Evolutionary conservation across 2,888 invertebrate genomes (phyloP).

Genomic region (Pteria penguin): DNA sequence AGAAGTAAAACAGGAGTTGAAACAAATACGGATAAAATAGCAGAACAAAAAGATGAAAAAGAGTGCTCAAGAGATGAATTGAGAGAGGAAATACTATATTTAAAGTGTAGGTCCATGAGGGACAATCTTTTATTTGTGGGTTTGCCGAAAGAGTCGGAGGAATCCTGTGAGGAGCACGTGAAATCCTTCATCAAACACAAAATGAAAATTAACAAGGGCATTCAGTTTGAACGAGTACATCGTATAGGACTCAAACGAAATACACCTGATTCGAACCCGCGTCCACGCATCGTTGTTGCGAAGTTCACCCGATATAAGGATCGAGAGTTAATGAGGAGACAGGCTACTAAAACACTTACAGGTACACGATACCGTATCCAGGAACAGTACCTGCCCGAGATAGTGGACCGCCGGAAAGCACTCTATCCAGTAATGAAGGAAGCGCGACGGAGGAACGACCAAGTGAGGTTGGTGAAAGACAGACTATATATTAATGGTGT

Average conservation of each 20-base stretch:
- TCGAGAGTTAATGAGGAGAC: slow-evolving; percentile 12
- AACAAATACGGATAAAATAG: background rate
- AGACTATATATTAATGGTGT: slow-evolving; percentile 4
- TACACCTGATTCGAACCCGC: no score
- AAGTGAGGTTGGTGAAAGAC: no score
- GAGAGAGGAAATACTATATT: slow-evolving; percentile 29
- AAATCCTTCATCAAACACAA: slow-evolving; percentile 22
- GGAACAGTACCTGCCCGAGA: slow-evolving; percentile 40
- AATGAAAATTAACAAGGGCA: slow-evolving; percentile 4
- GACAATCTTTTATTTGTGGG: slow-evolving; percentile 34
- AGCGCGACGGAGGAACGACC: background rate
- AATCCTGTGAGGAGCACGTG: slow-evolving; percentile 36
- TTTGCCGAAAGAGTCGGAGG: slow-evolving; percentile 24
- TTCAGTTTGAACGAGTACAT: slow-evolving; percentile 36
- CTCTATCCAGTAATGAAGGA: slow-evolving; percentile 36
- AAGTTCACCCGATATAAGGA: no score
- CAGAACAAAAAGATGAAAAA: background rate
- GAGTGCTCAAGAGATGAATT: slow-evolving; percentile 2
- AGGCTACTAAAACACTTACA: slow-evolving; percentile 29
- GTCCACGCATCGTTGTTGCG: no score
- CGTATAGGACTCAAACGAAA: slow-evolving; percentile 28
- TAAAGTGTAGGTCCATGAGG: slow-evolving; percentile 40
- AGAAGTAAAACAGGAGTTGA: background rate
- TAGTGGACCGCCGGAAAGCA: no score
- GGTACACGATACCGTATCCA: slow-evolving; percentile 22